phyloP scores from a whole-genome alignment of 2,797 vertebrate genomes.

The Galago senegalensis region DNA sequence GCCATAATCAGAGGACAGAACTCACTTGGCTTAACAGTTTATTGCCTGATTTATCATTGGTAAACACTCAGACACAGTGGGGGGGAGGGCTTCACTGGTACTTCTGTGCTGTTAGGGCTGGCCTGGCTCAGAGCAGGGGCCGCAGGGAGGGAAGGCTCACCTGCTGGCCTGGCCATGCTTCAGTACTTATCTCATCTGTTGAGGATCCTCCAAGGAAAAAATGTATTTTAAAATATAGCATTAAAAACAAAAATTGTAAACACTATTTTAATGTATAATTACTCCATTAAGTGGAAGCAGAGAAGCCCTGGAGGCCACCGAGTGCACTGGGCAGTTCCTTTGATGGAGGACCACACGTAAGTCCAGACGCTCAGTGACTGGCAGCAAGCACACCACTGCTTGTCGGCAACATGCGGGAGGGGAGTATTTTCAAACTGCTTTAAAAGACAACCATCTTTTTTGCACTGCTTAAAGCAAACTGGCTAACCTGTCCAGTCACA shows the following conservation, averaged over 20 bases:
- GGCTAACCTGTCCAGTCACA: background rate
- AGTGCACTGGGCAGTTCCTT: background rate
- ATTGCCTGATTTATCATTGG: background rate
- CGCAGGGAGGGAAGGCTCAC: background rate
- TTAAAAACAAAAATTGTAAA: conserved; percentile 12
- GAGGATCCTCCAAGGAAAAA: conserved; percentile 10
- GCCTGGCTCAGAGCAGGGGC: background rate
- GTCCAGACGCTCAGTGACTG: background rate
- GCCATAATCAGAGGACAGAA: background rate
- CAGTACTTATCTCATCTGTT: background rate
- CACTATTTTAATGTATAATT: background rate
- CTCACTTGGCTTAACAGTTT: background rate
- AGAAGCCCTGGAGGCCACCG: background rate
- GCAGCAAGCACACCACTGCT: background rate
- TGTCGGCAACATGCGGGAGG: background rate
- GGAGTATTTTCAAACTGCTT: background rate
- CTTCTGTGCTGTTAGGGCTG: background rate
- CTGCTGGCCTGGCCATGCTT: background rate
- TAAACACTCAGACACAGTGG: conserved; percentile 23
- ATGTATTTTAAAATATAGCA: background rate
- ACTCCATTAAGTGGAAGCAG: background rate
- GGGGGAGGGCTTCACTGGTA: background rate
- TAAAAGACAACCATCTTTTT: conserved; percentile 2
- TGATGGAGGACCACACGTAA: background rate
- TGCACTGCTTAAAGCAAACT: conserved; percentile 1